Evolutionary conservation across 1,140 invertebrate species (phyloP).

Genomic region (Heterodera schachtii): DNA sequence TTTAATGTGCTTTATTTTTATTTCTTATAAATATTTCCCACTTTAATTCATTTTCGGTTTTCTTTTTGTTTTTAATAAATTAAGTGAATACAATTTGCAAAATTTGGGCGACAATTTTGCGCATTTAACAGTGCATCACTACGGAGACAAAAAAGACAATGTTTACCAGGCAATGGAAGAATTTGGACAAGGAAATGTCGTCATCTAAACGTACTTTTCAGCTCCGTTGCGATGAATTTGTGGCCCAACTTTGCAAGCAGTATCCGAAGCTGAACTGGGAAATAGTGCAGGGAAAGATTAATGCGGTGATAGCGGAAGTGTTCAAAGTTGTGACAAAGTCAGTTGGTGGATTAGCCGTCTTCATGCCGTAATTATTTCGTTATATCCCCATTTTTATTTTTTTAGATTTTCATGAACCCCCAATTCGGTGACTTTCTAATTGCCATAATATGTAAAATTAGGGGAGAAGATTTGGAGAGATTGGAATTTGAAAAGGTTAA

Average conservation of each 20-base stretch:
- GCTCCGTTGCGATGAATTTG: constrained; percentile 80
- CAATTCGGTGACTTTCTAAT: constrained; percentile 80
- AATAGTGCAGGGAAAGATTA: constrained; percentile 72
- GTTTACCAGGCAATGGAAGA: not conserved
- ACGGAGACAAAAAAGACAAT: constrained; percentile 67
- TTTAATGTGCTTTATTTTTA: not conserved
- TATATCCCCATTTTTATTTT: constrained; percentile 11
- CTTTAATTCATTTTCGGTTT: too few species aligned
- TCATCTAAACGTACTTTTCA: constrained; percentile 66
- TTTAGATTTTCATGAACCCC: constrained; percentile 79
- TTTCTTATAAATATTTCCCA: too few species aligned
- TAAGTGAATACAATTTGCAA: constrained; percentile 74
- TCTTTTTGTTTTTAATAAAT: too few species aligned
- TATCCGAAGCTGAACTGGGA: constrained; percentile 69
- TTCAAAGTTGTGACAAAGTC: constrained; percentile 75
- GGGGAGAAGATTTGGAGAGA: constrained; percentile 70
- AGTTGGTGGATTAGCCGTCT: too few species aligned
- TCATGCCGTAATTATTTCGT: too few species aligned
- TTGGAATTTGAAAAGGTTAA: constrained; percentile 57
- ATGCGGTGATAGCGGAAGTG: constrained; percentile 76
- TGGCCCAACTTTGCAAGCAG: constrained; percentile 76
- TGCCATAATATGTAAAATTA: constrained; percentile 73
- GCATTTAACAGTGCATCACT: constrained; percentile 93
- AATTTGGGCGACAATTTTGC: constrained; percentile 84
- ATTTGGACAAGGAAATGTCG: not conserved